Base-by-base conservation (phyloP, 2,888 invertebrate species). In the Phengaris alcon region DNA sequence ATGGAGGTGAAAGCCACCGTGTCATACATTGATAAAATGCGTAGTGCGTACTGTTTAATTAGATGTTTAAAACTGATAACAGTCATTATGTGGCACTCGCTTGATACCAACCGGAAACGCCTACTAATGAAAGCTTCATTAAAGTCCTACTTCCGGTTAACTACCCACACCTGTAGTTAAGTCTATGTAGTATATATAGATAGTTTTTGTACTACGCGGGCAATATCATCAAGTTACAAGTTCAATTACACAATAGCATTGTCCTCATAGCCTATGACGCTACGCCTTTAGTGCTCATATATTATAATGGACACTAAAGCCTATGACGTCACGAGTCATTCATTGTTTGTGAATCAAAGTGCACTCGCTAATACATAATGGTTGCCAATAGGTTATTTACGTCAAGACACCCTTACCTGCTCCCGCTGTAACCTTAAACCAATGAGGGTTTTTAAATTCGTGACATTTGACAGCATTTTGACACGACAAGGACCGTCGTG, bases 381-480 rank as follows among this genome's bases (percentile, higher is more conserved):
- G 46, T 73, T 77, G 79, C 79, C 78, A 77, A 76, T 84, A 82
- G 83, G 82, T 83, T 82, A 82, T 82, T 84, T 81, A 83, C 84
- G 81, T 85, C 86, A 89, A 46, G 46, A 46, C n/a, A 22, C 22
- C 22, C 22, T 22, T 22, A 22, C 22, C 1, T 22, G 22, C 22
- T 22, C 1, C 22, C 22, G 22, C 22, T 22, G 22, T 22, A 22
- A 22, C 1, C 22, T 22, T 22, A 22, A 22, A 22, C 22, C 22
- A 0, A 22, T 22, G 22, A 22, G 22, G 22, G 22, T 22, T 22
- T 22, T 22, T 22, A 22, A 22, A 22, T 22, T 0, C 22, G 22
- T 22, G 22, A 22, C 22, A 22, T 22, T 22, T 22, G 22, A 22
- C 22, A 22, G 22, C 22, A 0, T 22, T 22, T 22, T 22, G 0